Evolutionary conservation across 64 coral and sea anemone genomes (phyloP).

Genomic region (Catalaphyllia jardinei): DNA sequence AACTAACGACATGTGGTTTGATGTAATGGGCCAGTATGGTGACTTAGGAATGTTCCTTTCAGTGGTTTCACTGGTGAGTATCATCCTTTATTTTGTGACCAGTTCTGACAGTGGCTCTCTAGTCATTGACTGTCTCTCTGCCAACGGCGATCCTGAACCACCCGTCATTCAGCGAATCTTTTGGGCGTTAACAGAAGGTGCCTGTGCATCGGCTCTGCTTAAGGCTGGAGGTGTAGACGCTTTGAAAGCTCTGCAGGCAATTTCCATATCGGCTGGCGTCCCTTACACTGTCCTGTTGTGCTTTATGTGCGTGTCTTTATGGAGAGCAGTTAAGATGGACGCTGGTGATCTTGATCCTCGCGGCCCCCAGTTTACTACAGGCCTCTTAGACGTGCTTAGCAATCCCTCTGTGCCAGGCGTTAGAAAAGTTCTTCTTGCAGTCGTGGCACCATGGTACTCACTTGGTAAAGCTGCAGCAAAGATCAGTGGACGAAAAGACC

Average conservation of each 20-base stretch:
- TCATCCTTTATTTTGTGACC: slow-evolving; percentile 47
- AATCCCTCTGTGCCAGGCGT: not conserved
- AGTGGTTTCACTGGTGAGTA: slow-evolving; percentile 14
- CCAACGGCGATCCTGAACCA: slow-evolving; percentile 36
- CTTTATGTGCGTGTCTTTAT: slow-evolving; percentile 41
- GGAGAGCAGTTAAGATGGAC: slow-evolving; percentile 51
- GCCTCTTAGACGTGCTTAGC: slow-evolving; percentile 15
- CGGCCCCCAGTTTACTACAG: slow-evolving; percentile 26
- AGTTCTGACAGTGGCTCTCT: slow-evolving; percentile 53
- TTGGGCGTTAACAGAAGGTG: slow-evolving; percentile 54
- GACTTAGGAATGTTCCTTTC: slow-evolving; percentile 43
- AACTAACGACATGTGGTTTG: slow-evolving; percentile 51
- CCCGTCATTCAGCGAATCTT: slow-evolving; percentile 41
- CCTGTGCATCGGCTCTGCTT: slow-evolving; percentile 36
- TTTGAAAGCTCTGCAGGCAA: slow-evolving; percentile 18
- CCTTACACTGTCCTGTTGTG: slow-evolving; percentile 30
- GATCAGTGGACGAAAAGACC: slow-evolving; percentile 4
- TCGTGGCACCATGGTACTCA: slow-evolving; percentile 29
- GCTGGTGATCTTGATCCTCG: slow-evolving; percentile 35
- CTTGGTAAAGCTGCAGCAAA: slow-evolving; percentile 27
- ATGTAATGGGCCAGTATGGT: slow-evolving; percentile 45
- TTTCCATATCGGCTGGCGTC: slow-evolving; percentile 46
- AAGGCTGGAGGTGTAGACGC: slow-evolving; percentile 10
- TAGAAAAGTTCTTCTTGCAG: slow-evolving; percentile 14
- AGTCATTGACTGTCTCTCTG: slow-evolving; percentile 46